phyloP scores from a whole-genome alignment of 2,888 invertebrate species.

The Drosophila setosimentum region DNA sequence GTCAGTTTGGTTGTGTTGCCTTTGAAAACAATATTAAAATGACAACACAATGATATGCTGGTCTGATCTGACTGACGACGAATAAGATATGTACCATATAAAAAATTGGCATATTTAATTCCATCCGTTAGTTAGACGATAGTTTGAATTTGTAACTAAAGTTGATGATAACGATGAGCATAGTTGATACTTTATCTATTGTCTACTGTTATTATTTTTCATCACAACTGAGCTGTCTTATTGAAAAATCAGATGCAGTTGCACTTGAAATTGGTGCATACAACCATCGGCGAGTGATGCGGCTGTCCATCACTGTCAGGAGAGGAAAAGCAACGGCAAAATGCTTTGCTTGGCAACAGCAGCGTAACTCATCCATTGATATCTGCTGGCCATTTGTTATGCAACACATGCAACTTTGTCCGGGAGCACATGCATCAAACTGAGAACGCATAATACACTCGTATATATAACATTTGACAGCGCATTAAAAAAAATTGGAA shows the following conservation, averaged over 20 bases:
- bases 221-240: not conserved
- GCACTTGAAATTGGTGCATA: conserved; percentile 6
- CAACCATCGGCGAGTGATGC: conserved; percentile 7
- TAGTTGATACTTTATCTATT: not conserved
- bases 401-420: conserved; percentile 24
- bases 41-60: not conserved
- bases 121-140: not conserved
- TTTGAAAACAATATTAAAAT: not conserved
- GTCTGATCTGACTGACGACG: not conserved
- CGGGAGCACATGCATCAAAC: conserved; percentile 52
- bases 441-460: conserved; percentile 53
- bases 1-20: not conserved
- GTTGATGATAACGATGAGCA: not conserved
- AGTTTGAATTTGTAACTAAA: not conserved
- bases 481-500: conserved; percentile 37
- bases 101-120: not conserved
- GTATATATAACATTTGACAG: conserved; percentile 61
- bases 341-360: conserved; percentile 1
- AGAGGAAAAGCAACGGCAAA: conserved; percentile 7
- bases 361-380: conserved; percentile 56
- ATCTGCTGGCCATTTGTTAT: conserved; percentile 63
- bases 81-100: not conserved
- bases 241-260: conserved; percentile 22
- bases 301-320: conserved; percentile 42
- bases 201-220: not conserved